phyloP scores from a whole-genome alignment of 2,888 invertebrate genomes.

The Eledone cirrhosa region DNA sequence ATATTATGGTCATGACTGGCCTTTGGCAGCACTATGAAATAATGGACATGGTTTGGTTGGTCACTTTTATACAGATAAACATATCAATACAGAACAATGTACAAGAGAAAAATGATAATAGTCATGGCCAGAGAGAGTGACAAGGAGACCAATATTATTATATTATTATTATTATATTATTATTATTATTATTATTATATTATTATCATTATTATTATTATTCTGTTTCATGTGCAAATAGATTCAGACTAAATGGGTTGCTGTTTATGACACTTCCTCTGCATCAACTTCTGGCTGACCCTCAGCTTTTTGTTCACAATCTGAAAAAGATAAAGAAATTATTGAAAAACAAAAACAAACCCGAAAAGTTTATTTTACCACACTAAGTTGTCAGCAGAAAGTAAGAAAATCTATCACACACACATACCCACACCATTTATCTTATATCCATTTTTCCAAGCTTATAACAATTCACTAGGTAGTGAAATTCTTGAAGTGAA shows the following conservation, averaged over 20 bases:
- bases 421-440: no score
- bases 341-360: background rate
- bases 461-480: no score
- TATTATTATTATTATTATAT: constrained; percentile 18
- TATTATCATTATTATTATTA: background rate
- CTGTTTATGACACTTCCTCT: constrained; percentile 28
- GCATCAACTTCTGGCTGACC: constrained; percentile 3
- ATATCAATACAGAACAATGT: constrained; percentile 30
- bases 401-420: no score
- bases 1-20: constrained; percentile 27
- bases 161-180: constrained; percentile 22
- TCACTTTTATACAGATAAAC: constrained; percentile 30
- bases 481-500: no score
- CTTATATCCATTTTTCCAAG: no score
- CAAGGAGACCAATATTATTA: constrained; percentile 22
- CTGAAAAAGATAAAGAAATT: background rate
- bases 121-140: constrained; percentile 27
- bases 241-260: constrained; percentile 25
- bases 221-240: constrained; percentile 11
- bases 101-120: constrained; percentile 27
- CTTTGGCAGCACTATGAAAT: constrained; percentile 25
- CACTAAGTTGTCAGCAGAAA: no score
- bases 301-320: constrained; percentile 21
- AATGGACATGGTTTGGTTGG: constrained; percentile 29
- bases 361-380: no score